These are phyloP conservation scores for Meghimatium bilineatum DNA, from an alignment of 2,888 invertebrate species.

Conservation along the genomic window DNA sequence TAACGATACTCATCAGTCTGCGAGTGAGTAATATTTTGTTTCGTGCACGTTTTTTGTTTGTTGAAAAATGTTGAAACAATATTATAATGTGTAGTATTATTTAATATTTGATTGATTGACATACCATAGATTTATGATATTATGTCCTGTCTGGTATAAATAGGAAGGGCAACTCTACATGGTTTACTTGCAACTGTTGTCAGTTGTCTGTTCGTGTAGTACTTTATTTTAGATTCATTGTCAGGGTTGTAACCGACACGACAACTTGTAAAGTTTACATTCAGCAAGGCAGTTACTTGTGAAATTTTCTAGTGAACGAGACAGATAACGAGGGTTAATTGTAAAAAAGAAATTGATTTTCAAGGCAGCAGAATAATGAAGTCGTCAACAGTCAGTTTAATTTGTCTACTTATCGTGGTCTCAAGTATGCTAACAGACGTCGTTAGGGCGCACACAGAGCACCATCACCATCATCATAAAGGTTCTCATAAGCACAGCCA, in stretches of 20 bases:
- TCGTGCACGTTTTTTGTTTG: not conserved
- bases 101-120: not conserved
- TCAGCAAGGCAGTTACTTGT: not conserved
- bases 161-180: not conserved
- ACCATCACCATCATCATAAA: slow-evolving; percentile 2
- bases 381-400: not conserved
- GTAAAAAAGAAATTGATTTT: not conserved
- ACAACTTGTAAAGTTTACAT: not conserved
- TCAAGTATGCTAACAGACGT: slow-evolving; percentile 8
- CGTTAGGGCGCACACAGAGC: not conserved
- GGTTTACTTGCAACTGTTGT: not conserved
- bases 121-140: not conserved
- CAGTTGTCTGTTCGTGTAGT: not conserved
- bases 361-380: not conserved
- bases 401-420: not conserved
- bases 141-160: not conserved
- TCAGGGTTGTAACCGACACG: not conserved
- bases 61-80: not conserved
- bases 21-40: too few relatives aligned
- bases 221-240: too few relatives aligned
- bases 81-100: not conserved
- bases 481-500: not conserved
- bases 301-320: not conserved
- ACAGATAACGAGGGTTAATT: not conserved
- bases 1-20: too few relatives aligned